Evolutionary conservation across 1,140 invertebrate species (phyloP), one percentile per base, ranked within the genome.

Genomic region (Palaemon carinicauda): DNA sequence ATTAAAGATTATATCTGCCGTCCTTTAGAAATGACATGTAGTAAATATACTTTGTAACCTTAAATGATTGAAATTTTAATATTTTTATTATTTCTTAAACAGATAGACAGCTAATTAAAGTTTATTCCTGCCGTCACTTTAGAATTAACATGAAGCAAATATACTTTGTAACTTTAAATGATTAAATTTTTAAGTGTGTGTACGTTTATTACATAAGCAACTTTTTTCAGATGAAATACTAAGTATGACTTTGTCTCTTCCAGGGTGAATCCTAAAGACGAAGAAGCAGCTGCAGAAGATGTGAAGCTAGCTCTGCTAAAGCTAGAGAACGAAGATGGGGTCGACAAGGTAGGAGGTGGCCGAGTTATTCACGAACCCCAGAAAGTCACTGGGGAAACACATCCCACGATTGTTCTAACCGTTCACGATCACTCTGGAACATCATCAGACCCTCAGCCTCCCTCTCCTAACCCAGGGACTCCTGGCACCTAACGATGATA

Each of bases 221-320:
- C 33, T 41, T 41, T 41, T 9, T 7, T 3, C 12, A 41, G 3
- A 41, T 41, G 12, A 41, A 3, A 41, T 41, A 41, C 41, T 41
- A 41, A 41, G 7, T 41, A 7, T 41, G 12, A 41, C 12, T 80
- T 60, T 80, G 27, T 19, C 17, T 79, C n/a, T 82, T 84, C 15
- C 82, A 86, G 84, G n/a, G 77, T 86, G 17, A 65, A 86, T 15
- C 77, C 56, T 24, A 86, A 86, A 29, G 84, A 80, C 52, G 84
- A 86, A 15, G 78, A 77, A 52, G 84, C 78, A n/a, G 77, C 84
- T 21, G 51, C 29, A 51, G 84, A 80, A 50, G 84, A 80, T 51
- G 84, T 86, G 50, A 86, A 86, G 29, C 77, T n/a, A 52, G 75
- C 17, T 24, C 33, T 24, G 24, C 14, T 14, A 50, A 54, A 53